phyloP scores from a whole-genome alignment of 2,888 invertebrate species.

The Drosophila austrosaltans region DNA sequence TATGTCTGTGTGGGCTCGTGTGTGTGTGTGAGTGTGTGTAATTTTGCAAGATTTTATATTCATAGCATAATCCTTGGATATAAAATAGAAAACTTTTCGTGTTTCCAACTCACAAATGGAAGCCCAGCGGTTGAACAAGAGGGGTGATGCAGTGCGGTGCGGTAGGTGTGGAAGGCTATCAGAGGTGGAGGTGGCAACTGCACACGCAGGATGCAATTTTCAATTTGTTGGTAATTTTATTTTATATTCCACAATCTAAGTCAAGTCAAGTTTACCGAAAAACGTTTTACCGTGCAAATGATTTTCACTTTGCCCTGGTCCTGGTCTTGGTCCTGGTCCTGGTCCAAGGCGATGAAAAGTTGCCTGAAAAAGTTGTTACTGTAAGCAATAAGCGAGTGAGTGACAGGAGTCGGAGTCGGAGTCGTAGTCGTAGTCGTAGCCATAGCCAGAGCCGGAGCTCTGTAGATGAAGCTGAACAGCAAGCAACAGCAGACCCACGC shows the following conservation, averaged over 20 bases:
- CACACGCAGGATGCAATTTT: slow-evolving; percentile 78
- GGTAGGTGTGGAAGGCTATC: not conserved
- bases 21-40: slow-evolving; percentile 53
- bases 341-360: slow-evolving; percentile 22
- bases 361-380: slow-evolving; percentile 63
- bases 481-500: not conserved
- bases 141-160: too few relatives aligned
- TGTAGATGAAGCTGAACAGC: slow-evolving; percentile 1
- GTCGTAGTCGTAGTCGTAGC: slow-evolving; percentile 17
- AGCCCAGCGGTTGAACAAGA: not conserved
- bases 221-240: slow-evolving; percentile 77
- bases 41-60: slow-evolving; percentile 77
- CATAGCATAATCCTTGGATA: slow-evolving; percentile 75
- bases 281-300: slow-evolving; percentile 77
- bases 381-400: slow-evolving; percentile 52
- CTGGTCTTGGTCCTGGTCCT: not conserved
- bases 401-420: slow-evolving; percentile 27
- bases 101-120: slow-evolving; percentile 22
- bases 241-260: slow-evolving; percentile 77
- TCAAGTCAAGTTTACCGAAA: slow-evolving; percentile 76
- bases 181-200: slow-evolving; percentile 22
- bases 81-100: slow-evolving; percentile 75
- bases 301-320: slow-evolving; percentile 65
- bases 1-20: slow-evolving; percentile 8
- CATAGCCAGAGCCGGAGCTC: slow-evolving; percentile 21